Conservation (phyloP, 2,113 vertebrate genomes). For the Bolborhynchus lineola region DNA sequence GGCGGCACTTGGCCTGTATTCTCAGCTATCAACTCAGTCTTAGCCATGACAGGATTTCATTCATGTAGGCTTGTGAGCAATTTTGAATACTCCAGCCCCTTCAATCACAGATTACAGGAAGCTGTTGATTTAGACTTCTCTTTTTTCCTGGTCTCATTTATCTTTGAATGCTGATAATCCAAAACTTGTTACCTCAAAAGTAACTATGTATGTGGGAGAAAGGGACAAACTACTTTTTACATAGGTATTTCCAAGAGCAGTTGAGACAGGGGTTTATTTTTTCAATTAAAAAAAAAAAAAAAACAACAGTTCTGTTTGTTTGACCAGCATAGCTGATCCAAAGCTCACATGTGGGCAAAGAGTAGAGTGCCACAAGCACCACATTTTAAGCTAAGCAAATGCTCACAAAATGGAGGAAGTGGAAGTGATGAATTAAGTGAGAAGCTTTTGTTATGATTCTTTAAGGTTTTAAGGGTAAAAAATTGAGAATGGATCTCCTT, state of each 20-base stretch:
- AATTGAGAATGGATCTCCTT: constrained; percentile 60
- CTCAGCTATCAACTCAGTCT: not conserved
- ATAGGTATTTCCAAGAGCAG: not conserved
- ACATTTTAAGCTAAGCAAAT: not conserved
- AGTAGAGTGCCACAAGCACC: not conserved
- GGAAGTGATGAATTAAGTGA: constrained; percentile 60
- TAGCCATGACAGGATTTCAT: not conserved
- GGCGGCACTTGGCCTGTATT: not conserved
- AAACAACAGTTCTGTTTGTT: not conserved
- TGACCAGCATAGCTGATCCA: not conserved
- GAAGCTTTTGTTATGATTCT: constrained; percentile 62
- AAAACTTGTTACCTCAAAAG: not conserved
- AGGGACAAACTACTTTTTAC: not conserved
- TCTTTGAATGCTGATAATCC: not conserved
- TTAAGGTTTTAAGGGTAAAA: constrained; percentile 60
- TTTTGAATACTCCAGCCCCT: not conserved
- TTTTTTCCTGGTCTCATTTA: not conserved
- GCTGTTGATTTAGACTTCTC: not conserved
- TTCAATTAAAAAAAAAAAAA: too few species aligned
- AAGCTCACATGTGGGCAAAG: not conserved
- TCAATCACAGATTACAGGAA: not conserved
- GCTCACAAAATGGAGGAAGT: constrained; percentile 31
- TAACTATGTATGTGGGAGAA: not conserved
- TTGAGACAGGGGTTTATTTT: not conserved
- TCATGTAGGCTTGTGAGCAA: not conserved